Conservation (phyloP, 2,113 vertebrate species). For the Chamaetylas fuelleborni region DNA sequence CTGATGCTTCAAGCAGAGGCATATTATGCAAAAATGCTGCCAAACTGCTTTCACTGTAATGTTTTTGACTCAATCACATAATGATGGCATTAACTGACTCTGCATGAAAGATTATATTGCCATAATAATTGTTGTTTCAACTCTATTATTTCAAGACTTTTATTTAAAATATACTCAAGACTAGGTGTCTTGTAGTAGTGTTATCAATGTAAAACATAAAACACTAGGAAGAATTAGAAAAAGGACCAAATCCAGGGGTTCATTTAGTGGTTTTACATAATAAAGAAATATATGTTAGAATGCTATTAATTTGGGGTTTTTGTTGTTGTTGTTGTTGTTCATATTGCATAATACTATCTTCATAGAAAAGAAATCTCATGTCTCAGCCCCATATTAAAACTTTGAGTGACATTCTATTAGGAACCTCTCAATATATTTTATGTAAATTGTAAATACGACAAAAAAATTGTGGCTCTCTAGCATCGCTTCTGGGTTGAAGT, state of each 20-base stretch:
- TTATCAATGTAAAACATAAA: neutral
- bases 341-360: neutral
- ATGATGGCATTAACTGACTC: neutral
- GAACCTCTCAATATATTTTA: neutral
- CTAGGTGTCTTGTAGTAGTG: neutral
- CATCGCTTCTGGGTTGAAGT: neutral
- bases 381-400: neutral
- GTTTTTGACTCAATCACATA: neutral
- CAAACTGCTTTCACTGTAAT: neutral
- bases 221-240: neutral
- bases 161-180: neutral
- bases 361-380: neutral
- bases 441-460: accelerated
- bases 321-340: neutral
- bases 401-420: neutral
- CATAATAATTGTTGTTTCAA: neutral
- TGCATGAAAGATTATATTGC: neutral
- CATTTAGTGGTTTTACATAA: neutral
- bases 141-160: neutral
- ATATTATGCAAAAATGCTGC: neutral
- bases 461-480: neutral
- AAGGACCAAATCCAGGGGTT: neutral
- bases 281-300: neutral
- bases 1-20: neutral
- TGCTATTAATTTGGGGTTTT: accelerated